Evolutionary conservation across 2,797 vertebrate genomes (phyloP).

Genomic region (Scolopax bukidnonensis): DNA sequence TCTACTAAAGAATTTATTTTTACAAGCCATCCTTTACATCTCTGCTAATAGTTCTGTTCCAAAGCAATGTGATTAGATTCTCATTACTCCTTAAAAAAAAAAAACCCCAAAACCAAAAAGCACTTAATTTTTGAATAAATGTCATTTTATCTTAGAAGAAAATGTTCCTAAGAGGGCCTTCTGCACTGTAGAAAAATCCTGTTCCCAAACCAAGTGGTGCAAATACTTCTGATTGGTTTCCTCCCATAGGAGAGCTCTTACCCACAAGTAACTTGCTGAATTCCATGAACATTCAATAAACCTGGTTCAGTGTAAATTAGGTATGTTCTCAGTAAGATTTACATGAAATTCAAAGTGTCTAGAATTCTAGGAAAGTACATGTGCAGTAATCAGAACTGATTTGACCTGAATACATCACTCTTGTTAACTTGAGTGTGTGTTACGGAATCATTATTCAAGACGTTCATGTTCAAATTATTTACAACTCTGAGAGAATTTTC

Average conservation of each 20-base stretch:
- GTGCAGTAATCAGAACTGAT: background rate
- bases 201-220: background rate
- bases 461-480: background rate
- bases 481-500: background rate
- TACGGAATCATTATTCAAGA: constrained; percentile 7
- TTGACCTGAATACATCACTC: constrained; percentile 16
- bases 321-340: background rate
- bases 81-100: background rate
- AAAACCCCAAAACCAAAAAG: fast-evolving
- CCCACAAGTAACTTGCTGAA: background rate
- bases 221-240: background rate
- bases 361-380: background rate
- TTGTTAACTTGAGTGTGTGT: background rate
- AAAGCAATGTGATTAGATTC: background rate
- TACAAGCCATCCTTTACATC: background rate
- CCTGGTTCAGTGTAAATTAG: background rate
- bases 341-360: background rate
- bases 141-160: background rate
- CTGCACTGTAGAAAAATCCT: background rate
- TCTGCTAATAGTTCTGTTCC: background rate
- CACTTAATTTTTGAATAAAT: background rate
- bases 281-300: background rate
- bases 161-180: background rate
- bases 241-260: background rate
- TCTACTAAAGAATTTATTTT: background rate